phyloP scores from a whole-genome alignment of 2,797 vertebrate genomes.

The Nyctalus aviator region DNA sequence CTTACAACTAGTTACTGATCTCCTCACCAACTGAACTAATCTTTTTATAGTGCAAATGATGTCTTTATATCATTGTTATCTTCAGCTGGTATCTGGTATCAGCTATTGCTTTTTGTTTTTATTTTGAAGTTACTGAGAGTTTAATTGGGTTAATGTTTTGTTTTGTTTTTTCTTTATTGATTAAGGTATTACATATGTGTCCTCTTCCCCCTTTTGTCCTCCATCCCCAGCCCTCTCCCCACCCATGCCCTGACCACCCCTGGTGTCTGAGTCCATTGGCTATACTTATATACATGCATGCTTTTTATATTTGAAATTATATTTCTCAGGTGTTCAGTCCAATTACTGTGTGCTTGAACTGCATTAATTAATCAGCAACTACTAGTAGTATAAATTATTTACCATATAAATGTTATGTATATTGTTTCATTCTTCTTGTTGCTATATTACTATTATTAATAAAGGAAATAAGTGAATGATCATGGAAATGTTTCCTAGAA shows the following conservation, averaged over 20 bases:
- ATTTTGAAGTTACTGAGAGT: too few relatives aligned
- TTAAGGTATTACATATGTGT: too few relatives aligned
- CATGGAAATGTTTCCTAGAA: not conserved
- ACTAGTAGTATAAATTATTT: not conserved
- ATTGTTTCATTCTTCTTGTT: not conserved
- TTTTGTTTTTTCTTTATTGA: too few relatives aligned
- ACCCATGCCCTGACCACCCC: too few relatives aligned
- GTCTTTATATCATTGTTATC: not conserved
- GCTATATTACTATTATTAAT: not conserved
- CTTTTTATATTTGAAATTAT: slow-evolving; percentile 1
- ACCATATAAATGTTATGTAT: not conserved
- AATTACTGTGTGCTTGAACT: not conserved
- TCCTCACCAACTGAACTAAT: not conserved
- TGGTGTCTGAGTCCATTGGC: too few relatives aligned
- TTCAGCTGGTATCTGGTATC: not conserved
- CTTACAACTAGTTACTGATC: not conserved
- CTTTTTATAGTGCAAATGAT: not conserved
- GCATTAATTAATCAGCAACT: not conserved
- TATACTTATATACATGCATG: too few relatives aligned
- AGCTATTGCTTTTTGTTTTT: not conserved
- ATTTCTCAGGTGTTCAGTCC: not conserved
- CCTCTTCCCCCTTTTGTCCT: too few relatives aligned
- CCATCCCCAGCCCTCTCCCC: too few relatives aligned
- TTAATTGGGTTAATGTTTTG: too few relatives aligned
- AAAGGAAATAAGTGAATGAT: not conserved